Percentiles rank a stretch among this genome's conserved stretches.
Conservation (phyloP, 2,888 invertebrate species). For the Parnassius apollo region DNA sequence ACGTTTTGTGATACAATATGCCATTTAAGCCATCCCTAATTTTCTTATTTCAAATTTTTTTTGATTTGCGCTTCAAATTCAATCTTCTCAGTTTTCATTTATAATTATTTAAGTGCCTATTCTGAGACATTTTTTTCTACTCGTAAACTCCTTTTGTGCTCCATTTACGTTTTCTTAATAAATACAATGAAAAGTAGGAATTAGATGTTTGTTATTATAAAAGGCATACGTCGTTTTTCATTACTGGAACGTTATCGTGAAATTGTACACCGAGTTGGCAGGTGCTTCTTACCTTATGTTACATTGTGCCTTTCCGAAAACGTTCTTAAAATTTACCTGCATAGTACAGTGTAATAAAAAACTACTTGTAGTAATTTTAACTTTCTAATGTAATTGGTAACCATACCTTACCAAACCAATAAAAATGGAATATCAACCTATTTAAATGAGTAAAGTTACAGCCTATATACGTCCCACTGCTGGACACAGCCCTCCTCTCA, state of each 20-base stretch:
- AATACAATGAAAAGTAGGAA: constrained; percentile 29
- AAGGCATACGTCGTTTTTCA: constrained; percentile 29
- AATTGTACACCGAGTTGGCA: constrained; percentile 17
- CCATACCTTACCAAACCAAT: too few species aligned
- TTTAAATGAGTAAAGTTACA: too few species aligned
- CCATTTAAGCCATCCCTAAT: too few species aligned
- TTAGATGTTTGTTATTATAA: constrained; percentile 30
- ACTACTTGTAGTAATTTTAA: too few species aligned
- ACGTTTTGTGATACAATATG: too few species aligned
- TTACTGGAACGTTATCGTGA: constrained; percentile 28
- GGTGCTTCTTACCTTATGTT: constrained; percentile 20
- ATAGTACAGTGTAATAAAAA: too few species aligned
- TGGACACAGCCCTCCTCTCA: too few species aligned
- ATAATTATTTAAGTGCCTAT: background rate
- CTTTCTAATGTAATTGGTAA: too few species aligned
- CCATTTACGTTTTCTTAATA: constrained; percentile 14
- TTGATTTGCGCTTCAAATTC: too few species aligned
- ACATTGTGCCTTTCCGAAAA: constrained; percentile 20
- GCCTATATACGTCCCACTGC: too few species aligned
- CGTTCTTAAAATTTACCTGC: background rate
- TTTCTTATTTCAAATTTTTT: too few species aligned
- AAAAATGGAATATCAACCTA: too few species aligned
- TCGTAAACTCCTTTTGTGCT: background rate
- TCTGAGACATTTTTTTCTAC: background rate
- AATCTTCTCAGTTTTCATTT: background rate